These are phyloP conservation scores for Platyura marginata DNA, from an alignment of 1,140 invertebrate species.

Conservation along the genomic window DNA sequence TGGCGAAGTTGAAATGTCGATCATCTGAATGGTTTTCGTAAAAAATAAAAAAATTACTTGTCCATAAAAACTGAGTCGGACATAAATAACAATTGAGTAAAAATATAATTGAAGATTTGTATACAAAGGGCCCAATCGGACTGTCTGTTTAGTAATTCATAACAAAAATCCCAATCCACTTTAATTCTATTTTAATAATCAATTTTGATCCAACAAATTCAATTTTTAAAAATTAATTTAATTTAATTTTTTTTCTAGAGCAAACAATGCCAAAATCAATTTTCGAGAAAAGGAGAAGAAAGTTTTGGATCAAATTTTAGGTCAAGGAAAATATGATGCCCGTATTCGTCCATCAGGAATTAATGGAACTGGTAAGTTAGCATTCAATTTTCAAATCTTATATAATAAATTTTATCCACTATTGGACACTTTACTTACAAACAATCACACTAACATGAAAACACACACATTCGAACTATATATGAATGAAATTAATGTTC, in stretches of 20 bases:
- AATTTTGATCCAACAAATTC: too few species aligned
- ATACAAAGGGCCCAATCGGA: too few species aligned
- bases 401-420: background rate
- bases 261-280: constrained; percentile 54
- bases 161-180: too few species aligned
- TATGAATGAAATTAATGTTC: background rate
- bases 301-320: constrained; percentile 81
- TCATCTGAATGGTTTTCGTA: too few species aligned
- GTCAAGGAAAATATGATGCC: constrained; percentile 77
- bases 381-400: background rate
- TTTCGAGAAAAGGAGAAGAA: constrained; percentile 87
- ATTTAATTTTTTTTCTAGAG: constrained; percentile 29
- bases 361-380: constrained; percentile 71
- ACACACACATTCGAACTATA: background rate
- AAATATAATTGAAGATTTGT: too few species aligned
- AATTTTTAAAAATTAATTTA: too few species aligned
- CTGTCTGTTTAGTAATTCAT: too few species aligned
- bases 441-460: background rate
- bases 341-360: constrained; percentile 79
- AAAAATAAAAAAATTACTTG: too few species aligned
- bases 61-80: too few species aligned
- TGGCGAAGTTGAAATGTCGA: too few species aligned
- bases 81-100: too few species aligned
- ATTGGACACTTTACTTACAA: background rate
- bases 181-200: too few species aligned